Percentiles rank a stretch among this genome's conserved stretches.
These are phyloP conservation scores for Ornithoptera alexandrae DNA, from an alignment of 2,888 invertebrate genomes.

Conservation along the genomic window DNA sequence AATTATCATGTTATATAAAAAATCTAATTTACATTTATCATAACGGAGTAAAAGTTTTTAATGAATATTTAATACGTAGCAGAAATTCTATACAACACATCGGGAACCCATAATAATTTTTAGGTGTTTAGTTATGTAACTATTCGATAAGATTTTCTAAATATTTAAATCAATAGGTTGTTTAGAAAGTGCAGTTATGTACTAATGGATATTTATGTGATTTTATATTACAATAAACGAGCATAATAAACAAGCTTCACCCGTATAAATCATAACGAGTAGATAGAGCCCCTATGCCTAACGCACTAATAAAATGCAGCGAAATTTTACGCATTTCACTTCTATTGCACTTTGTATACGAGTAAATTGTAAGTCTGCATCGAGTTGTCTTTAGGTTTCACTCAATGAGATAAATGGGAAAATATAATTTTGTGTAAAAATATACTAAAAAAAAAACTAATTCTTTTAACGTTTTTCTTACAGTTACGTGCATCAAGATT, in stretches of 20 bases:
- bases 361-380: not conserved
- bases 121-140: conserved; percentile 7
- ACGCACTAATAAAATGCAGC: conserved; percentile 18
- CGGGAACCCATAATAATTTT: conserved; percentile 1
- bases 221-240: conserved; percentile 44
- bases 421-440: not conserved
- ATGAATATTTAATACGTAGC: not conserved
- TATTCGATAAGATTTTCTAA: conserved; percentile 5
- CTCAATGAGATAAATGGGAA: not conserved
- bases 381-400: not conserved
- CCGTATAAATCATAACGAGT: conserved; percentile 58
- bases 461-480: not conserved
- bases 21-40: not conserved
- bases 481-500: too few species aligned
- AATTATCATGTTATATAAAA: not conserved
- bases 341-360: conserved; percentile 25
- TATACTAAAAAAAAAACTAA: too few species aligned
- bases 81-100: not conserved
- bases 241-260: conserved; percentile 43
- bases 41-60: not conserved
- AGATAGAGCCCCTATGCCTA: conserved; percentile 63
- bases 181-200: conserved; percentile 23
- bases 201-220: conserved; percentile 13
- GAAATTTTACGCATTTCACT: conserved; percentile 27
- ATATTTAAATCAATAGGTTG: conserved; percentile 13